Evolutionary conservation across 2,888 invertebrate species (phyloP), one percentile per base, ranked within the genome.

Genomic region (Bedellia somnulentella): DNA sequence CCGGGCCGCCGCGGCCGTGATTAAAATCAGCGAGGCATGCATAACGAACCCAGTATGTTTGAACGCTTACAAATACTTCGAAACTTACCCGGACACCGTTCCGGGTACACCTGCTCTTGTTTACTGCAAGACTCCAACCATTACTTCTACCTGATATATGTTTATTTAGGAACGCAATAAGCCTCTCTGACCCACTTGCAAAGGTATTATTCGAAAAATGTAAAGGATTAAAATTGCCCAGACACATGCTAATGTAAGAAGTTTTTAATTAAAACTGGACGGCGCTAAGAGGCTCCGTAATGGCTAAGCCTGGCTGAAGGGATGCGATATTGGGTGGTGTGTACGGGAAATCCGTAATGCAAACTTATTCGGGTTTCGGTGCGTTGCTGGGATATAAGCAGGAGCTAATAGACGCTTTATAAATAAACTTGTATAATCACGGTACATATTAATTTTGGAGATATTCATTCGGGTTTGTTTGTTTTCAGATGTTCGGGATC

Each of bases 251-350:
- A 71, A 70, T 70, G 70, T 57, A 70, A 70, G 73, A 73, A 75
- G 73, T 73, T 73, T 75, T 75, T 75, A 75, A 75, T 75, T 75
- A 75, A 75, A 75, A 68, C 62, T 62, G 66, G 56, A 57, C 57
- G 60, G 52, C 57, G 71, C 61, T 70, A 75, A 73, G 73, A 73
- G 73, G 70, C 70, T 67, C 59, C 58, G 64, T 70, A 71, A 71
- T 68, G 58, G 68, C 59, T 59, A 64, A 70, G 68, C 68, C 68
- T 58, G 51, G 54, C 28, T 29, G 32, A 58, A 66, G 67, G 67
- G 70, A 59, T 57, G 59, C 61, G 57, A 64, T 68, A 68, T 70
- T 66, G 67, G 63, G 17, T 23, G 24, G 63, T 58, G 57, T 46
- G 44, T 61, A 57, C 57, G 38, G 52, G 47, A 57, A 64, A 75